Evolutionary conservation across 2,797 vertebrate species (phyloP).

Genomic region (Anas capensis): DNA sequence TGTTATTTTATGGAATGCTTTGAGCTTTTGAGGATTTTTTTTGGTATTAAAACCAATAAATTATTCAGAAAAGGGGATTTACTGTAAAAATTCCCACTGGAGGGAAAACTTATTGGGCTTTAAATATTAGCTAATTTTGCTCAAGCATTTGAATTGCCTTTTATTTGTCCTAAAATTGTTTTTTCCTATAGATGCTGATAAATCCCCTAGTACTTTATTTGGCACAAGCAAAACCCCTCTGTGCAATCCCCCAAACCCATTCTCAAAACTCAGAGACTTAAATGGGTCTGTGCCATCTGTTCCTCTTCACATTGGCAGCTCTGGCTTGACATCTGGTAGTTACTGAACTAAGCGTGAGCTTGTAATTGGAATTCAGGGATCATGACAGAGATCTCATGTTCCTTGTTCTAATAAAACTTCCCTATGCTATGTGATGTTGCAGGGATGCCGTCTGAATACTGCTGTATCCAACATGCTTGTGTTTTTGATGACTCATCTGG

Average conservation of each 20-base stretch:
- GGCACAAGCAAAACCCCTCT: not conserved
- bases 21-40: not conserved
- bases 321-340: constrained; percentile 47
- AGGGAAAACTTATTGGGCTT: not conserved
- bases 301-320: constrained; percentile 49
- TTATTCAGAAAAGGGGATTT: not conserved
- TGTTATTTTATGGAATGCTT: not conserved
- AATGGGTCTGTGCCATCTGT: constrained; percentile 43
- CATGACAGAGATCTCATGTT: not conserved
- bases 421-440: not conserved
- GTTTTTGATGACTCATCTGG: not conserved
- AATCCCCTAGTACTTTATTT: not conserved
- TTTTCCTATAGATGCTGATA: constrained; percentile 6
- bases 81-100: not conserved
- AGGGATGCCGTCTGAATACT: not conserved
- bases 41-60: not conserved
- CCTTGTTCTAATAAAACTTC: constrained; percentile 24
- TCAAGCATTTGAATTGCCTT: not conserved
- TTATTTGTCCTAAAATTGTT: constrained; percentile 8
- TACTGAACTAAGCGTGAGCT: constrained; percentile 13
- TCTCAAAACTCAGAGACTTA: constrained; percentile 21
- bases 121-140: constrained; percentile 9
- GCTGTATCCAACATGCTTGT: not conserved
- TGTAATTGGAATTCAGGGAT: constrained; percentile 46
- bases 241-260: not conserved